Evolutionary conservation across 2,888 invertebrate genomes (phyloP).

Genomic region (Xylocampa areola): DNA sequence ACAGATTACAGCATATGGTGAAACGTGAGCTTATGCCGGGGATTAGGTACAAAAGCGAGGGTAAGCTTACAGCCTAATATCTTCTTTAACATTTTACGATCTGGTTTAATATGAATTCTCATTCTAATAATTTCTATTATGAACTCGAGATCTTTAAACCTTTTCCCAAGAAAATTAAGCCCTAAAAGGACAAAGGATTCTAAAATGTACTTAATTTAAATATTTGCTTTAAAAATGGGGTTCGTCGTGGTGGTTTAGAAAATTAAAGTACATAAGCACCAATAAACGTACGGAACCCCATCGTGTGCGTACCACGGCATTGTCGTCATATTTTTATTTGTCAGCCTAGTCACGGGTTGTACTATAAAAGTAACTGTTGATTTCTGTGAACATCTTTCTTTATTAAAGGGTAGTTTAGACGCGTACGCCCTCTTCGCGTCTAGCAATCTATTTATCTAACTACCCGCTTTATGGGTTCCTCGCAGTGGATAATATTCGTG

Average conservation of each 20-base stretch:
- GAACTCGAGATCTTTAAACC: neutral
- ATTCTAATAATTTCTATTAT: constrained; percentile 9
- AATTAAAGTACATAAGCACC: constrained; percentile 54
- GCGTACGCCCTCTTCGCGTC: constrained; percentile 69
- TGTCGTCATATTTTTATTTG: constrained; percentile 62
- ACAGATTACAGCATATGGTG: constrained; percentile 50
- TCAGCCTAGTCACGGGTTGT: constrained; percentile 70
- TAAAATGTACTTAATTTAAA: no score
- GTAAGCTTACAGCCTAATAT: constrained; percentile 55
- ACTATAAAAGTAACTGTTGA: constrained; percentile 79
- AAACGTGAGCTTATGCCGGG: constrained; percentile 48
- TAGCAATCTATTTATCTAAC: constrained; percentile 81
- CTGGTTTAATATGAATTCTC: constrained; percentile 33
- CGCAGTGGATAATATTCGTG: constrained; percentile 69
- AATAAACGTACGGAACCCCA: constrained; percentile 40
- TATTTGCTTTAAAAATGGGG: constrained; percentile 30
- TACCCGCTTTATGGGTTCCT: constrained; percentile 77
- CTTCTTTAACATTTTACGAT: constrained; percentile 55
- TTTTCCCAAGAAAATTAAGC: neutral
- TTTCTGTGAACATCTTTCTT: constrained; percentile 77
- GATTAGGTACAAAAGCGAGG: constrained; percentile 56
- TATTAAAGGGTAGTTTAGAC: constrained; percentile 80
- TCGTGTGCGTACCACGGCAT: constrained; percentile 45
- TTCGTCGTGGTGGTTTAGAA: constrained; percentile 33
- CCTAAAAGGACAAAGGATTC: no score